phyloP scores from a whole-genome alignment of 2,888 invertebrate species.

The Congeria kusceri region DNA sequence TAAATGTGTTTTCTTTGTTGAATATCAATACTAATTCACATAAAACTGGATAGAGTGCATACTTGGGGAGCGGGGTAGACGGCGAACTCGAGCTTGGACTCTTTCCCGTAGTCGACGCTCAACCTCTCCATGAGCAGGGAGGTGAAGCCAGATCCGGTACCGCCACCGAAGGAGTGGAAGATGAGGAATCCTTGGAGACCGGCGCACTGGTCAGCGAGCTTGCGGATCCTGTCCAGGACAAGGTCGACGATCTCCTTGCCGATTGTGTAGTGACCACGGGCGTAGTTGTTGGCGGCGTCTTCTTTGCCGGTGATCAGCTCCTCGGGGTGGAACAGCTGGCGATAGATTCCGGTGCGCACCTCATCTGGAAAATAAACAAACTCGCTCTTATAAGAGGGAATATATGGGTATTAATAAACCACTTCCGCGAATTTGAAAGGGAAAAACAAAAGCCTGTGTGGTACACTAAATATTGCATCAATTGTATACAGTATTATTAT shows the following conservation, averaged over 20 bases:
- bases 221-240: conserved; percentile 41
- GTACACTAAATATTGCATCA: neutral
- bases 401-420: no score
- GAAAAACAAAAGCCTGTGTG: no score
- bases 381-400: no score
- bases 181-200: conserved; percentile 75
- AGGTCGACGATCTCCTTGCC: conserved; percentile 47
- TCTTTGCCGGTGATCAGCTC: no score
- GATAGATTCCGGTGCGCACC: no score
- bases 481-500: neutral
- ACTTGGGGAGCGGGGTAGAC: conserved; percentile 48
- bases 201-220: conserved; percentile 80
- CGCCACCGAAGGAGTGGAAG: conserved; percentile 47
- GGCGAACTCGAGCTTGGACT: conserved; percentile 77
- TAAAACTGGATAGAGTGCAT: neutral
- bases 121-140: conserved; percentile 44
- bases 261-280: conserved; percentile 35
- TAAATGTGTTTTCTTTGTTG: no score
- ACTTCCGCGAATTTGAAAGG: no score
- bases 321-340: no score
- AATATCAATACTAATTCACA: no score
- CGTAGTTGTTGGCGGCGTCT: no score
- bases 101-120: conserved; percentile 35
- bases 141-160: conserved; percentile 50
- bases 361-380: neutral